phyloP scores from a whole-genome alignment of 2,797 vertebrate species.

The Varecia variegata region DNA sequence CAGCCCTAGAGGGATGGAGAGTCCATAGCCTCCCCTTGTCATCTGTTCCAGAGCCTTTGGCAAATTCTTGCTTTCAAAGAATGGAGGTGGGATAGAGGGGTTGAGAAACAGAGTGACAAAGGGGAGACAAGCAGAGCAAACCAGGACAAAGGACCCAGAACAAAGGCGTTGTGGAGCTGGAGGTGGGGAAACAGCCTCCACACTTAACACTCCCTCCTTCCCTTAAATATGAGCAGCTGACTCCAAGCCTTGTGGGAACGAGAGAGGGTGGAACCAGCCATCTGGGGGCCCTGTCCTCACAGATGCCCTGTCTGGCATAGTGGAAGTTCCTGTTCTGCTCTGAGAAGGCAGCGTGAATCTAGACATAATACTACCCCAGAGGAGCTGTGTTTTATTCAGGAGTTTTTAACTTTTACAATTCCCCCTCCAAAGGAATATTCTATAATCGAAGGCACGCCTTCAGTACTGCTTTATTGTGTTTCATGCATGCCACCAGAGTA shows the following conservation, averaged over 20 bases:
- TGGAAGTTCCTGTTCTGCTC: not conserved
- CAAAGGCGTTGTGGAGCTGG: not conserved
- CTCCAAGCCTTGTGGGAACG: not conserved
- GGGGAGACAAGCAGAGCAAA: not conserved
- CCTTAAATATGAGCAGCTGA: not conserved
- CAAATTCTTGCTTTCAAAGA: slow-evolving; percentile 31
- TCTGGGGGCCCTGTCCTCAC: not conserved
- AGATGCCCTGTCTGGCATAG: not conserved
- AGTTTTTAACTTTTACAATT: not conserved
- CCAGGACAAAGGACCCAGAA: not conserved
- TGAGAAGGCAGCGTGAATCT: not conserved
- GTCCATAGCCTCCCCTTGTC: not conserved
- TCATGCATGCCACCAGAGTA: not conserved
- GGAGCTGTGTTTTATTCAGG: not conserved
- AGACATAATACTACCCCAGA: not conserved
- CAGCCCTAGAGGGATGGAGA: not conserved
- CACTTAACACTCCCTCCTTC: not conserved
- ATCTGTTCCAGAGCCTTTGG: not conserved
- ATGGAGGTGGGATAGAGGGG: not conserved
- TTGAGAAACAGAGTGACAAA: not conserved
- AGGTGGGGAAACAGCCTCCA: not conserved
- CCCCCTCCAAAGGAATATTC: not conserved
- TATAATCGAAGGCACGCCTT: not conserved
- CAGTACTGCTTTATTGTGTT: not conserved
- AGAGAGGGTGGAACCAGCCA: not conserved